phyloP scores from a whole-genome alignment of 2,113 vertebrate genomes.

The Azemiops feae region DNA sequence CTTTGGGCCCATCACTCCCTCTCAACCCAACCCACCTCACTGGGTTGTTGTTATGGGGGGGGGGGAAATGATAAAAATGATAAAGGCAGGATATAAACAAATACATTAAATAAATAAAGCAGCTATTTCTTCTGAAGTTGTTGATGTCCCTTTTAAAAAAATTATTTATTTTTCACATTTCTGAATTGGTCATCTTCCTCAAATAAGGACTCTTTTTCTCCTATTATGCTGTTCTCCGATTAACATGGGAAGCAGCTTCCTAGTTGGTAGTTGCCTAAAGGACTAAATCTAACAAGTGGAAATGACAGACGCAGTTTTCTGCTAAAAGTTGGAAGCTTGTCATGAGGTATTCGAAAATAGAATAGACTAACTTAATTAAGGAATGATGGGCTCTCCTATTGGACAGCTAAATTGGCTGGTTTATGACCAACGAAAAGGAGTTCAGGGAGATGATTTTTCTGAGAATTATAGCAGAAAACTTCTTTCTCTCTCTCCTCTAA shows the following conservation, averaged over 20 bases:
- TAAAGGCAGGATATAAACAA: not conserved
- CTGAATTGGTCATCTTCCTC: not conserved
- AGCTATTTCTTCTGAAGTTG: not conserved
- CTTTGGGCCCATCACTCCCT: not conserved
- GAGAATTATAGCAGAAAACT: not conserved
- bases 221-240: not conserved
- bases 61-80: not conserved
- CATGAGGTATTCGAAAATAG: not conserved
- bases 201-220: not conserved
- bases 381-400: not conserved
- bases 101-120: not conserved
- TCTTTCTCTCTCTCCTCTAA: not conserved
- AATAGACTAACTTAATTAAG: not conserved
- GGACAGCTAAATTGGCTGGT: not conserved
- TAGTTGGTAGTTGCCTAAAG: not conserved
- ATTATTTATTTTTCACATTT: not conserved
- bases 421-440: not conserved
- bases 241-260: not conserved
- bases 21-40: not conserved
- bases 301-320: not conserved
- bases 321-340: not conserved
- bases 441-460: not conserved
- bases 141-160: not conserved
- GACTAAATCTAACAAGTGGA: not conserved
- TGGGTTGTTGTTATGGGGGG: not conserved